Evolutionary conservation across 2,888 invertebrate genomes (phyloP).

Genomic region (Oeneis ivallda): DNA sequence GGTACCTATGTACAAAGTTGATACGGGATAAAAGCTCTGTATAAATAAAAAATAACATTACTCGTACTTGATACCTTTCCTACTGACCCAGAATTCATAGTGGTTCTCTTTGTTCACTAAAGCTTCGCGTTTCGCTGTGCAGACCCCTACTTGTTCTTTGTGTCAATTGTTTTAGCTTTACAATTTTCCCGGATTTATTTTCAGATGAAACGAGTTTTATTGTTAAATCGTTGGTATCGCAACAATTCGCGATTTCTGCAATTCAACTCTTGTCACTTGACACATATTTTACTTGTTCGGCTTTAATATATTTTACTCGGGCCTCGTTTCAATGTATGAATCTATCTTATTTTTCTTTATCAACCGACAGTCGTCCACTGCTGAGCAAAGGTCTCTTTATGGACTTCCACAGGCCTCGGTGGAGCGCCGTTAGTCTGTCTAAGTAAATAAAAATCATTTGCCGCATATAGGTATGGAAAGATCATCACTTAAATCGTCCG

Average conservation of each 20-base stretch:
- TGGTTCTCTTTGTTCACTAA: conserved; percentile 11
- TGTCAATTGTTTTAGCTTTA: conserved; percentile 12
- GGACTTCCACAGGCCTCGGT: no score
- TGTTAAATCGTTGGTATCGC: conserved; percentile 25
- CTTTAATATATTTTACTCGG: not conserved
- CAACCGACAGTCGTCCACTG: no score
- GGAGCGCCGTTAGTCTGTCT: no score
- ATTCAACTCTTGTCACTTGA: conserved; percentile 28
- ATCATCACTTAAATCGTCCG: no score
- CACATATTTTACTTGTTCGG: conserved; percentile 25
- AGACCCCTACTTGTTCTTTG: conserved; percentile 6
- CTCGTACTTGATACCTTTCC: conserved; percentile 1
- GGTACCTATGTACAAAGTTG: not conserved
- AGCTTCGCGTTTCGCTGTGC: conserved; percentile 8
- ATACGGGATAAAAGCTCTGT: not conserved
- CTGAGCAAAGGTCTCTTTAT: no score
- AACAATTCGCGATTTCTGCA: conserved; percentile 27
- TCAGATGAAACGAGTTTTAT: conserved; percentile 9
- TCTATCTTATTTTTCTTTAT: no score
- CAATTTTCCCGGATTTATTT: conserved; percentile 15
- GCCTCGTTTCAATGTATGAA: no score
- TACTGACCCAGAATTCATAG: conserved; percentile 15
- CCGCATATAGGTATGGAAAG: no score
- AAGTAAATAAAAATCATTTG: no score
- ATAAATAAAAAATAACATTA: conserved; percentile 4